Conservation (phyloP, 2,113 vertebrate species). For the Otus sunia region DNA sequence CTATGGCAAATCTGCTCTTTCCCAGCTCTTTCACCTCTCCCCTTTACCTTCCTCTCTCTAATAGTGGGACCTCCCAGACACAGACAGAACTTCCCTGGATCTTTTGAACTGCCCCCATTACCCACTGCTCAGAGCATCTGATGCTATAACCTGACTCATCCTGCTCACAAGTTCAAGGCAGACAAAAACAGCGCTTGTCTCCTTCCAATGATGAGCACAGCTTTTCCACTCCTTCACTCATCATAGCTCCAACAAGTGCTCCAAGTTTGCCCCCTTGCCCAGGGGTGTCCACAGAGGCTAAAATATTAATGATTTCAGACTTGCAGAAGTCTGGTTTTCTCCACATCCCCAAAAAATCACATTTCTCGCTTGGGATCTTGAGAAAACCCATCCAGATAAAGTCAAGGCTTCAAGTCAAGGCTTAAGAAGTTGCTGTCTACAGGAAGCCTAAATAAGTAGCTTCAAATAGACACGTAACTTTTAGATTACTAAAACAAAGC, state of each 20-base stretch:
- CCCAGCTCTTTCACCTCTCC: neutral
- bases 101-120: neutral
- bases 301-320: neutral
- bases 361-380: neutral
- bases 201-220: fast-evolving
- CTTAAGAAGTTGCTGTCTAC: neutral
- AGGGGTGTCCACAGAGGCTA: neutral
- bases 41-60: neutral
- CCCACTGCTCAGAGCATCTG: neutral
- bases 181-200: neutral
- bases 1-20: neutral
- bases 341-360: neutral
- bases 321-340: neutral
- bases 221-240: neutral
- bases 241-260: neutral
- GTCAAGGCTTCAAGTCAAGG: neutral
- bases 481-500: neutral
- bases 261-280: neutral
- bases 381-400: neutral
- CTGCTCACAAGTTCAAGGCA: neutral
- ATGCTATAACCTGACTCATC: neutral
- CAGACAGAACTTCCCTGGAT: neutral
- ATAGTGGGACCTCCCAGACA: neutral
- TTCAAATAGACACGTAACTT: neutral
- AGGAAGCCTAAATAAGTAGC: neutral